phyloP scores from a whole-genome alignment of 2,888 invertebrate species.

The Drosophila formosana region DNA sequence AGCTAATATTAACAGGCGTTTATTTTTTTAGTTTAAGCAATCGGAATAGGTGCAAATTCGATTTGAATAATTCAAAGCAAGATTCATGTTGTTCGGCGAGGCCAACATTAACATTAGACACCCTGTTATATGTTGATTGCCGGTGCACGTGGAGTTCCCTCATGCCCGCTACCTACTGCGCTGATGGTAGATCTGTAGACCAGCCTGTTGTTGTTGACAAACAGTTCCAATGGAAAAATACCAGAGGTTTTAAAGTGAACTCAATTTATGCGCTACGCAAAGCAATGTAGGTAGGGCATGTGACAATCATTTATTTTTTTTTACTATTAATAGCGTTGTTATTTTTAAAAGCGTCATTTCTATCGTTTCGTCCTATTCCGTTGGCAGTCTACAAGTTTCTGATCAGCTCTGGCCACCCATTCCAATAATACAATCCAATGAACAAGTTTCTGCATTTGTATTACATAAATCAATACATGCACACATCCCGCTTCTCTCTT shows the following conservation, averaged over 20 bases:
- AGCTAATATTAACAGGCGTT: too few species aligned
- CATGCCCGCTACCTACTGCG: not conserved
- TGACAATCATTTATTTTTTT: not conserved
- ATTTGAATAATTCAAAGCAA: not conserved
- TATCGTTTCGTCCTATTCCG: not conserved
- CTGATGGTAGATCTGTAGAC: not conserved
- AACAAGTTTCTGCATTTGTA: not conserved
- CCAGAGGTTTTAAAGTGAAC: not conserved
- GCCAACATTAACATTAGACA: not conserved
- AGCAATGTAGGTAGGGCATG: not conserved
- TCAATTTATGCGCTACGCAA: not conserved
- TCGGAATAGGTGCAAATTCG: not conserved
- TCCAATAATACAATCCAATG: not conserved
- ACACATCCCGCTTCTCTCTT: constrained; percentile 5
- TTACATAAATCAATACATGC: constrained; percentile 6
- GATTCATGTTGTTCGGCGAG: not conserved
- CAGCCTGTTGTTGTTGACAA: constrained; percentile 10
- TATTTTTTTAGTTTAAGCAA: too few species aligned
- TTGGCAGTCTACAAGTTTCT: constrained; percentile 3
- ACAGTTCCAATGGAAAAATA: constrained; percentile 11
- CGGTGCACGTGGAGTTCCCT: not conserved
- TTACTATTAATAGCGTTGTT: not conserved
- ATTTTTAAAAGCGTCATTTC: not conserved
- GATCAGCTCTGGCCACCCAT: not conserved
- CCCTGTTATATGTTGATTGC: constrained; percentile 4